phyloP scores from a whole-genome alignment of 2,113 vertebrate genomes.

The Panthera uncia region DNA sequence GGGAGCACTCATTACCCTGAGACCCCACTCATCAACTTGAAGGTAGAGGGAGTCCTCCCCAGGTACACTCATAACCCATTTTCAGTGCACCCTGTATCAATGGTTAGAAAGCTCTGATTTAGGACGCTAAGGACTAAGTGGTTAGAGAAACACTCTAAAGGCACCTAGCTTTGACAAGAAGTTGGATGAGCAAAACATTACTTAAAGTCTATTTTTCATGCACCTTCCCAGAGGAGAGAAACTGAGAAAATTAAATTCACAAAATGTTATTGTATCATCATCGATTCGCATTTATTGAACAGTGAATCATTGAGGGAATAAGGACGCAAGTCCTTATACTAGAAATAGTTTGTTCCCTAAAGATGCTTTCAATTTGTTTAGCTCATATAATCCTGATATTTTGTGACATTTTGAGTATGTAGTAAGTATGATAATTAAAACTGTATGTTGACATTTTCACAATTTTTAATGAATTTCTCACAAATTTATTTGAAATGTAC shows the following conservation, averaged over 20 bases:
- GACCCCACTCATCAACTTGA: background rate
- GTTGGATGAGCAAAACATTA: background rate
- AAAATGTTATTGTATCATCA: constrained; percentile 37
- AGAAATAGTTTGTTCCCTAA: constrained; percentile 50
- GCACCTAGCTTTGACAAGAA: background rate
- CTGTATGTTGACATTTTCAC: constrained; percentile 69
- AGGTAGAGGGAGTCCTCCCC: background rate
- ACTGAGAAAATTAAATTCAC: constrained; percentile 39
- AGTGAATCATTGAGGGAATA: constrained; percentile 25
- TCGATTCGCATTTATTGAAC: constrained; percentile 54
- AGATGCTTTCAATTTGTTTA: constrained; percentile 59
- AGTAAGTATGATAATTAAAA: constrained; percentile 72
- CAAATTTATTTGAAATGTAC: constrained; percentile 62
- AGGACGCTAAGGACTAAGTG: background rate
- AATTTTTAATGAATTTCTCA: constrained; percentile 70
- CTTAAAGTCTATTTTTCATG: background rate
- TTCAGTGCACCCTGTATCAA: background rate
- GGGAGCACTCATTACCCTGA: background rate
- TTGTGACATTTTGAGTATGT: constrained; percentile 69
- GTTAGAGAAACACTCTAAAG: background rate
- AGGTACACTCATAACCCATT: background rate
- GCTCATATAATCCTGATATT: constrained; percentile 68
- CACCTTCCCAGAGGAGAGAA: background rate
- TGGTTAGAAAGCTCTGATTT: background rate
- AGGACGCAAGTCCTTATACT: background rate